phyloP scores from a whole-genome alignment of 2,113 vertebrate genomes.

The Rhombomys opimus region DNA sequence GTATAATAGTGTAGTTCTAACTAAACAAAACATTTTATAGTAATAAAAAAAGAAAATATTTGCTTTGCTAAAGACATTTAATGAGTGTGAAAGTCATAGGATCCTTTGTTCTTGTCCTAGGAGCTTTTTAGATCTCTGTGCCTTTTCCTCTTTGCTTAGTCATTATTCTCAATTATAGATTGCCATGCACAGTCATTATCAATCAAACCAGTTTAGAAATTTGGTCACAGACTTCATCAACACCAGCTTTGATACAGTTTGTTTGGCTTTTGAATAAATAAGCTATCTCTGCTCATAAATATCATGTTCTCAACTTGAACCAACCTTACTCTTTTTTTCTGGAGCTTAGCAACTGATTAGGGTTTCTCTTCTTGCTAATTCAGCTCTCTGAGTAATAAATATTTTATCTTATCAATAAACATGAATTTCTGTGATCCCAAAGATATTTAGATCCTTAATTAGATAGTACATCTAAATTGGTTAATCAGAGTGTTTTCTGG shows the following conservation, averaged over 20 bases:
- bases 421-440: conserved; percentile 81
- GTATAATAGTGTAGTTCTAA: neutral
- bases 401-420: conserved; percentile 85
- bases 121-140: neutral
- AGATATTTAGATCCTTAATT: conserved; percentile 83
- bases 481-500: conserved; percentile 82
- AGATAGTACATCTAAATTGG: conserved; percentile 77
- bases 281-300: conserved; percentile 40
- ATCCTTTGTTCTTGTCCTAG: neutral
- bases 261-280: conserved; percentile 57
- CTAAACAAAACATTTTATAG: neutral
- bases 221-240: conserved; percentile 60
- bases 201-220: conserved; percentile 69
- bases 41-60: neutral
- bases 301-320: conserved; percentile 67
- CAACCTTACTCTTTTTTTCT: conserved; percentile 69
- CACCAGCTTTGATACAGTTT: conserved; percentile 63
- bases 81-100: neutral
- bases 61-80: neutral
- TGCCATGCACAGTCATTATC: conserved; percentile 55
- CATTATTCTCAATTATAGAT: conserved; percentile 74
- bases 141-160: neutral
- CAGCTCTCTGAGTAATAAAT: conserved; percentile 82
- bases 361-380: conserved; percentile 76
- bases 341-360: conserved; percentile 71